These are phyloP conservation scores for Drosophila histrio DNA, from an alignment of 2,888 invertebrate species.

Conservation along the genomic window DNA sequence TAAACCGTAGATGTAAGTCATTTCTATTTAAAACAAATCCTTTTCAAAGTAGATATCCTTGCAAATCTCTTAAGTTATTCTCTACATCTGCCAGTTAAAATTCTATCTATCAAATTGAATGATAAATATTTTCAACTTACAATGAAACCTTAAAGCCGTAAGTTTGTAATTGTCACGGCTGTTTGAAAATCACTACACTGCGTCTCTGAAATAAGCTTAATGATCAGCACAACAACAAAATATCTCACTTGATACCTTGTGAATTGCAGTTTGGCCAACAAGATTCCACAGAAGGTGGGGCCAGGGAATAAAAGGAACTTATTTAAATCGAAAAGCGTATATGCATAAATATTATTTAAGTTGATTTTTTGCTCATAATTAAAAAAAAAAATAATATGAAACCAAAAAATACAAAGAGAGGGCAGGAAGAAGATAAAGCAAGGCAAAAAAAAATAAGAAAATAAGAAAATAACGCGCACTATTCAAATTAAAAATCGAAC, in stretches of 20 bases:
- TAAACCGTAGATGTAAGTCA: too few relatives aligned
- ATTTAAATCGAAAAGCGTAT: constrained; percentile 74
- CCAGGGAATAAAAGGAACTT: constrained; percentile 51
- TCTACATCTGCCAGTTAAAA: too few relatives aligned
- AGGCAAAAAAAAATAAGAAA: constrained; percentile 6
- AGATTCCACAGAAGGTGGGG: constrained; percentile 26
- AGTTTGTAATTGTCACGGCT: background rate
- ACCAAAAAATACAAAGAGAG: background rate
- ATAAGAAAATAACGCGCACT: constrained; percentile 48
- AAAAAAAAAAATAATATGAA: constrained; percentile 46
- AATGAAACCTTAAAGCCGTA: too few relatives aligned
- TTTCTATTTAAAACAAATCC: too few relatives aligned
- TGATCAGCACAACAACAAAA: constrained; percentile 9
- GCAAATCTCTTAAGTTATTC: too few relatives aligned
- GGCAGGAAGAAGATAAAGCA: constrained; percentile 3
- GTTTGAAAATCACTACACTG: background rate
- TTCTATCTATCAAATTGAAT: too few relatives aligned
- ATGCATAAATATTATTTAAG: constrained; percentile 80
- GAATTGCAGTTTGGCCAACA: constrained; percentile 3
- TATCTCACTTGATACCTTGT: background rate
- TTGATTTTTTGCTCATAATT: constrained; percentile 73
- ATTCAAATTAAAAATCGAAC: constrained; percentile 82
- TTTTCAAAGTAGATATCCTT: too few relatives aligned
- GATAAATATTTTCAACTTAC: too few relatives aligned
- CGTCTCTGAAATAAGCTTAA: background rate